Evolutionary conservation across 2,888 invertebrate species (phyloP).

Genomic region (Labia minor): DNA sequence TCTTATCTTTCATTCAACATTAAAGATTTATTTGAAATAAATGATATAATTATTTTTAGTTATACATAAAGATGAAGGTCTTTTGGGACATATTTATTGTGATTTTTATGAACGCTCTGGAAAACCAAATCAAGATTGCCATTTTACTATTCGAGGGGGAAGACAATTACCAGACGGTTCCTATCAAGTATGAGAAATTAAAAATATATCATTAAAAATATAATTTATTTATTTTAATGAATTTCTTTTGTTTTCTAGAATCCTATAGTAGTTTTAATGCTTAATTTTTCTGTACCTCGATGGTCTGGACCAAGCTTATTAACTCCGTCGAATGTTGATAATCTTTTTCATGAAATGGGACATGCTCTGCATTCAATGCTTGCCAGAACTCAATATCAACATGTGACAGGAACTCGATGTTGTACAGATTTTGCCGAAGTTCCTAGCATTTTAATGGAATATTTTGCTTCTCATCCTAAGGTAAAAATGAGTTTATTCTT

Average conservation of each 20-base stretch:
- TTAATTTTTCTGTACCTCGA: slow-evolving; percentile 69
- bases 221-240: background rate
- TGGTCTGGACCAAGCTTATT: slow-evolving; percentile 69
- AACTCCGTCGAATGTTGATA: slow-evolving; percentile 78
- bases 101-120: slow-evolving; percentile 85
- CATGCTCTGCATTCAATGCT: slow-evolving; percentile 99
- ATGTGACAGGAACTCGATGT: slow-evolving; percentile 94
- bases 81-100: slow-evolving; percentile 90
- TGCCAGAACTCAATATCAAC: slow-evolving; percentile 88
- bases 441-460: slow-evolving; percentile 97
- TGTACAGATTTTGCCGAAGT: slow-evolving; percentile 98
- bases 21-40: too few relatives aligned
- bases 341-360: slow-evolving; percentile 97
- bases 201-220: slow-evolving; percentile 17
- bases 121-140: slow-evolving; percentile 97
- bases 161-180: slow-evolving; percentile 61
- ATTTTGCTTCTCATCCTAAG: slow-evolving; percentile 81
- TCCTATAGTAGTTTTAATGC: slow-evolving; percentile 86
- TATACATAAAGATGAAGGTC: slow-evolving; percentile 64
- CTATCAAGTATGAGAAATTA: slow-evolving; percentile 54
- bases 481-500: slow-evolving; percentile 37
- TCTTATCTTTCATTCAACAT: too few relatives aligned
- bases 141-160: slow-evolving; percentile 96
- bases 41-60: slow-evolving; percentile 49
- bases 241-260: slow-evolving; percentile 39